Evolutionary conservation across 2,113 vertebrate species (phyloP).

Genomic region (Rhizomys pruinosus): DNA sequence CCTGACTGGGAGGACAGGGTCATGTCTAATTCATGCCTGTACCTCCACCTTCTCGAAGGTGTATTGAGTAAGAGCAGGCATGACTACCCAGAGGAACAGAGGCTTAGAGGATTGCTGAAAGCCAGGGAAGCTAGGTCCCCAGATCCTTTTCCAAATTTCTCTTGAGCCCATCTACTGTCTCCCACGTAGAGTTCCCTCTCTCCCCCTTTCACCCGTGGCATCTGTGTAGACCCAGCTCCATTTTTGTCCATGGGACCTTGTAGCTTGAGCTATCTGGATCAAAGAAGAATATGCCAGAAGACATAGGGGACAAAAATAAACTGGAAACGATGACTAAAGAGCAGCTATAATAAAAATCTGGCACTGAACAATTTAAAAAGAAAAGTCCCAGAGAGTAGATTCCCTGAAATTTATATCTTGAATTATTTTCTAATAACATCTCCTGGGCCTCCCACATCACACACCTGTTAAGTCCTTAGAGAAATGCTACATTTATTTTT

Average conservation of each 20-base stretch:
- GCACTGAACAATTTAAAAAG: conserved; percentile 5
- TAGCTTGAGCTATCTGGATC: conserved; percentile 55
- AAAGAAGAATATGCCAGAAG: conserved; percentile 54
- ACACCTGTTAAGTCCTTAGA: not conserved
- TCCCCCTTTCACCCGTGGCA: not conserved
- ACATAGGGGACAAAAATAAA: conserved; percentile 60
- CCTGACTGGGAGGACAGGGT: not conserved
- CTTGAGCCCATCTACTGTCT: not conserved
- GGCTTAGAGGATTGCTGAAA: not conserved
- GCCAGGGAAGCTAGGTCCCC: not conserved
- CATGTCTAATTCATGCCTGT: not conserved
- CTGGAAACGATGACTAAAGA: conserved; percentile 27
- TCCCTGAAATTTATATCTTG: not conserved
- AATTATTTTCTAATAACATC: conserved; percentile 43
- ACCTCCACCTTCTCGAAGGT: not conserved
- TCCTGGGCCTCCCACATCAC: not conserved
- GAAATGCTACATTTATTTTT: conserved; percentile 33
- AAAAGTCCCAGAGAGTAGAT: conserved; percentile 31
- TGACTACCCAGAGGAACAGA: not conserved
- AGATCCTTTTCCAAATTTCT: not conserved
- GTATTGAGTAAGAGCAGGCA: not conserved
- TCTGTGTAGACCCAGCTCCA: not conserved
- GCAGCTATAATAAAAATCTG: conserved; percentile 2
- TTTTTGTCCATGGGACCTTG: not conserved
- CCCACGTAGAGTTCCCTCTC: not conserved